Evolutionary conservation across 2,797 vertebrate species (phyloP), one percentile per base, ranked within the genome.

Genomic region (Ceryle rudis): DNA sequence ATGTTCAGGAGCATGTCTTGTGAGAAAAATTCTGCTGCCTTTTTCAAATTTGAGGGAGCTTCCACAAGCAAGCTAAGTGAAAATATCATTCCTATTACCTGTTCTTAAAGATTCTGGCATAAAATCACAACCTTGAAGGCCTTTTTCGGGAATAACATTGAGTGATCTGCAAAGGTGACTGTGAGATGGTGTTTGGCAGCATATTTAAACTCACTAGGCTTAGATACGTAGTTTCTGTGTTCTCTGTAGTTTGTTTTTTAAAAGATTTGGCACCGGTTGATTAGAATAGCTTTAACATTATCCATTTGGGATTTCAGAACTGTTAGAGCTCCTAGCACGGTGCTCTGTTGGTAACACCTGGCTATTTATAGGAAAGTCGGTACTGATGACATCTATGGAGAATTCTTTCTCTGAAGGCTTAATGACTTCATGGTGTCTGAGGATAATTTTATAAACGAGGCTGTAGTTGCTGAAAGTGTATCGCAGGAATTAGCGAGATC

Each of bases 331-430:
- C 11, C 35, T 78, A 58, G 35, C 66, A 46, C 28, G 79, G 31
- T 47, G 49, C 29, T 71, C 22, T 91, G 8, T 85, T 85, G 78
- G 37, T 89, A 81, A 79, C 37, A 81, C 78, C 75, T 93, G 37
- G 19, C 58, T 91, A 72, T 88, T 93, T 88, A 66, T 89, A 93
- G 92, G 51, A 51, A 82, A 51, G 51, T 65, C 79, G 82, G 41
- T 67, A 52, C 33, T 85, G 74, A 79, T 93, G 79, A 77, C 81
- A 82, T 82, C n/a, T 69, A 0, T 51, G 26, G 21, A 35, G 77
- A 66, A 51, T 58, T 70, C 21, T 85, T 28, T 91, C 58, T 80
- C 64, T 37, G 77, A 66, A 90, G 47, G 71, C 42, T 54, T 83
- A 73, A 1, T 85, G 81, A 89, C 29, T 77, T 82, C 5, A 14